Conservation (phyloP, 2,797 vertebrate species). For the Rallus crepitans region DNA sequence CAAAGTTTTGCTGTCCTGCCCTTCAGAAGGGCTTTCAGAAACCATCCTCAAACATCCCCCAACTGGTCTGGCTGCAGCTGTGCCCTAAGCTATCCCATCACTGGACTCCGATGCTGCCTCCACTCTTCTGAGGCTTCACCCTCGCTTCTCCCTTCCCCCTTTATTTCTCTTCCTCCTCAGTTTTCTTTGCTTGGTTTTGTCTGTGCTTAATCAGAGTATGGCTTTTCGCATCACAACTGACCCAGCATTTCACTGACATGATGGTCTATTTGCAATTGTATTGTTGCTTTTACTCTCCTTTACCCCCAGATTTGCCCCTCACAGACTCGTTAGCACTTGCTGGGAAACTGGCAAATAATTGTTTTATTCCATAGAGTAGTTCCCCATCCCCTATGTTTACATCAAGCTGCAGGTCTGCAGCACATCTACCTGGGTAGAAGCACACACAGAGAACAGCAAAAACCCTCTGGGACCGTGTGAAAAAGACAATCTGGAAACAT, state of each 20-base stretch:
- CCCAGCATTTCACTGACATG: background rate
- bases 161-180: background rate
- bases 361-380: background rate
- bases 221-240: background rate
- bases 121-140: background rate
- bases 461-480: background rate
- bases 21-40: background rate
- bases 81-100: background rate
- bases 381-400: background rate
- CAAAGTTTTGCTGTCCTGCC: background rate
- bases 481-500: constrained; percentile 11
- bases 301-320: background rate
- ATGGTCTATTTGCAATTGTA: background rate
- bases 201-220: background rate
- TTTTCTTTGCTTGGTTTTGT: background rate
- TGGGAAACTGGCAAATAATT: background rate
- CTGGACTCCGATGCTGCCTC: background rate
- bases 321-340: background rate
- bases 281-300: background rate
- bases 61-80: background rate
- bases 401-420: background rate
- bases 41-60: background rate
- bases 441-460: background rate
- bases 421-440: background rate
- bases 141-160: background rate